Evolutionary conservation across 2,888 invertebrate species (phyloP), one percentile per base, ranked within the genome.

Genomic region (Julus scandinavius): DNA sequence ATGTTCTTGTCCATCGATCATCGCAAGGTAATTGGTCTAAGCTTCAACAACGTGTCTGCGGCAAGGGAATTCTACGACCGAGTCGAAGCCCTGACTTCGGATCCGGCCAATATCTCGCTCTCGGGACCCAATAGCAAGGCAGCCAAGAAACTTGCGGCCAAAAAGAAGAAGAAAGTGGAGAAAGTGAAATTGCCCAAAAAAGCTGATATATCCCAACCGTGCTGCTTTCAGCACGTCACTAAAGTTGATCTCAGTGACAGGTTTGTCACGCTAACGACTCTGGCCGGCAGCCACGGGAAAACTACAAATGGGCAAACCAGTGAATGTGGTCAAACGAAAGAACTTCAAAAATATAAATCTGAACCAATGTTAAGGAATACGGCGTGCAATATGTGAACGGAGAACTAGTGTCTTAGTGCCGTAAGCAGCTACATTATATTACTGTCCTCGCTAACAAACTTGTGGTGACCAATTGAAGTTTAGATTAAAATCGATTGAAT

Each of bases 201-300:
- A 92, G 94, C 94, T 89, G 96, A 96, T 92, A 97, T 97, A 90
- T 96, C 96, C 86, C 95, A 95, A 91, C 97, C 97, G 0, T 96
- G 96, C 91, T 96, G 96, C 91, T 97, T 97, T 92, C 95, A 96
- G 91, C 96, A 97, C 92, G 95, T 97, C 90, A 96, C 96, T 87
- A 95, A 95, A 91, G 95, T 96, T 85, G 95, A 96, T 89, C 93
- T 94, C 72, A 94, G 94, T 88, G 96, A 96, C 91, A 93, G 94
- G 89, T 95, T 95, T 90, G 95, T 94, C 91, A 95, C 95, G 80
- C 93, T 96, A 90, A 89, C 90, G 11, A 90, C 90, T 40, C 89
- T 90, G 4, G 90, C 90, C 50, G 88, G 88, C 20, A 49, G 50
- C 20, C 58, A 85, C 3, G 50, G 50, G 29, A 85, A 85, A 49